Evolutionary conservation across 1,140 invertebrate genomes (phyloP), one percentile per base, ranked within the genome.

Genomic region (Daktulosphaira vitifoliae): DNA sequence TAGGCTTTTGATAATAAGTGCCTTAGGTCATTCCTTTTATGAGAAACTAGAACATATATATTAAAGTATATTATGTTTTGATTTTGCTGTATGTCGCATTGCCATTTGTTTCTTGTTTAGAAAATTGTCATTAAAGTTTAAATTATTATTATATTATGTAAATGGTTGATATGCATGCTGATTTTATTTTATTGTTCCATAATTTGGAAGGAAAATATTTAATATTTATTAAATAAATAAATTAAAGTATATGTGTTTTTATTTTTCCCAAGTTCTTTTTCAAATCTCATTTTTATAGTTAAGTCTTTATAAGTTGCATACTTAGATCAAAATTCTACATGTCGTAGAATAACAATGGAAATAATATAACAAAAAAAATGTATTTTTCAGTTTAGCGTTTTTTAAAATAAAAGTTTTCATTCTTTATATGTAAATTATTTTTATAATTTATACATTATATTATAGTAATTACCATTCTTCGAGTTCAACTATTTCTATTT

Each of bases 161-260:
- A 37, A 16, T 20, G 38, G 39, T 38, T 7, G 23, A 44, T 59
- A 48, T 62, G 56, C 56, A 62, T 62, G 56, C 56, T 62, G 44
- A 62, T 22, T 62, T 20, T 62, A 62, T 62, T 62, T 62, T 46
- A 48, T 13, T 62, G 29, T 62, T 62, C 56, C 56, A n/a, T 18
- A 6, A n/a, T 29, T 33, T 33, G 39, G 42, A 29, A 8, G 9
- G 26, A 44, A 26, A 18, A 33, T 62, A 62, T 62, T 62, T 48
- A 48, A 62, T 46, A 39, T 62, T 62, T 62, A 62, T 62, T 62
- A 62, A 62, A 62, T 62, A 62, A 62, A 62, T 44, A 48, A n/a
- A 11, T 46, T n/a, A 48, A 62, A 62, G 23, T 29, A 62, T 16
- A 44, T 11, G 1, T 25, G n/a, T 25, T 25, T 33, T 56, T 25